Percentiles rank a stretch among this genome's conserved stretches.
phyloP scores from a whole-genome alignment of 2,113 vertebrate genomes.

The Pimephales promelas region DNA sequence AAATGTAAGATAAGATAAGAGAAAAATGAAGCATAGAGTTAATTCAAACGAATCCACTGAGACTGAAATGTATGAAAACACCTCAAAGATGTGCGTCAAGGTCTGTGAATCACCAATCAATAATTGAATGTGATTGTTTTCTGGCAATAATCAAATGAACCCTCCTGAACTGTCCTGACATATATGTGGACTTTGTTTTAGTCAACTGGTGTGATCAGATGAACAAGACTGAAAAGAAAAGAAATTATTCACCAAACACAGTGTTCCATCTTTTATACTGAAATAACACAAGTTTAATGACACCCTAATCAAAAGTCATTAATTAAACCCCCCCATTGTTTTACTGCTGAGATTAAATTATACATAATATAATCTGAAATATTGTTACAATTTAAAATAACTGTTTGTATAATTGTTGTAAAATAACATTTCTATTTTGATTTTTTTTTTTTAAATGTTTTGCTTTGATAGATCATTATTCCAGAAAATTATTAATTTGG shows the following conservation, averaged over 20 bases:
- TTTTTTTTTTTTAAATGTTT: background rate
- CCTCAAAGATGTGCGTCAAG: background rate
- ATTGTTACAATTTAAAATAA: background rate
- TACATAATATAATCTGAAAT: background rate
- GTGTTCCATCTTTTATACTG: background rate
- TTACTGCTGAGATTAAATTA: background rate
- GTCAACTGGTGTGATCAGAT: background rate
- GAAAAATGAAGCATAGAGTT: conserved; percentile 25
- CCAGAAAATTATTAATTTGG: no score
- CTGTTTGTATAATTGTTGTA: background rate
- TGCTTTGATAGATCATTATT: background rate
- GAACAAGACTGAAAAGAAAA: background rate
- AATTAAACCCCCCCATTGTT: background rate
- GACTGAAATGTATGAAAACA: background rate
- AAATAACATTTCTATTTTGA: background rate
- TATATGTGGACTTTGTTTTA: background rate
- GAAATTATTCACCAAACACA: background rate
- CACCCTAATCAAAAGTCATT: background rate
- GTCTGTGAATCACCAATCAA: background rate
- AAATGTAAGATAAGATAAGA: conserved; percentile 31
- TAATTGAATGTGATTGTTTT: background rate
- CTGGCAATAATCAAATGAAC: background rate
- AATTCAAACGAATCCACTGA: conserved; percentile 2
- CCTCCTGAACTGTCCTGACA: background rate
- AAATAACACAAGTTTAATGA: background rate